Base-by-base conservation (phyloP, 2,888 invertebrate species). In the Fissipunctia ypsillon region DNA sequence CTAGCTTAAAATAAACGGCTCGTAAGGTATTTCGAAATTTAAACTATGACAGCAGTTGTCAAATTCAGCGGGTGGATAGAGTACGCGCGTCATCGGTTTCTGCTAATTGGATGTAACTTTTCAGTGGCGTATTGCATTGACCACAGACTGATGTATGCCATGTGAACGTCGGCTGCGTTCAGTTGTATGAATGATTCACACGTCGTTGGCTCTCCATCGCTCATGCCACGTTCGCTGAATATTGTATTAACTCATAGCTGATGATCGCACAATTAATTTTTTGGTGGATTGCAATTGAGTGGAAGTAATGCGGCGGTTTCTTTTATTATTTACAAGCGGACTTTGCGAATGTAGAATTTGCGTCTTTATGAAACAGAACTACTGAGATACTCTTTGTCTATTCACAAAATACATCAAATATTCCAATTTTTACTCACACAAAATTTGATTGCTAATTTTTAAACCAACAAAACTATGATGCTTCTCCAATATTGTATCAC, bases 31-130 rank as follows among this genome's bases (percentile, higher is more conserved):
- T 82, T 71, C 74, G 73, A 76, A 78, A 75, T 78, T 80, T 83
- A 76, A 80, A 81, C 78, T 84, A 76, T 90, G 92, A 92, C 92
- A 93, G 90, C 88, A 86, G 91, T 89, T 94, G 93, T 94, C 94
- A 94, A 91, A 91, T 91, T 92, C 93, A 92, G 86, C 89, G 89
- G 88, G 87, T 87, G 91, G 85, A 87, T 86, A 89, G 88, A 88
- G 89, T 89, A 90, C 87, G 87, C 90, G 91, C 93, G 91, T 94
- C 94, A 94, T 94, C 93, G 93, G 89, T 91, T 94, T 88, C 89
- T 91, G 86, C 89, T 95, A 95, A 95, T 95, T 95, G 95, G 93
- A 93, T 91, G 93, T 92, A 93, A 94, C 93, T 94, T 95, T 94
- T 94, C 93, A 91, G 90, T 83, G 89, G 89, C 84, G 88, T 84